These are phyloP conservation scores for Brachionus asplanchnoidis DNA, from an alignment of 1,140 invertebrate genomes.

Conservation along the genomic window DNA sequence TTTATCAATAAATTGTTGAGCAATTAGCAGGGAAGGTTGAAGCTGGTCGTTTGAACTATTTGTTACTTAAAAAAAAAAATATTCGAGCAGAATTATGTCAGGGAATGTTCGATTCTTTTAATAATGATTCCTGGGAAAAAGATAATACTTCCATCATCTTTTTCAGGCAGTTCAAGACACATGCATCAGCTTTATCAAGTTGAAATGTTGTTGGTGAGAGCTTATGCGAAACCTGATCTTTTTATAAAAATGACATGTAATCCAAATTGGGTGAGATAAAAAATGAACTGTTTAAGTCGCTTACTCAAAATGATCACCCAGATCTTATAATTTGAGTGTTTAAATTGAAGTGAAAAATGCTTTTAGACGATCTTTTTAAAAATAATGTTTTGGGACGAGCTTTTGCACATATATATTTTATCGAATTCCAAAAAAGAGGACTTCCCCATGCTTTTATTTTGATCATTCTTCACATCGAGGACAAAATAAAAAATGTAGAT, in stretches of 20 bases:
- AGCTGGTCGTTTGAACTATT: slow-evolving; percentile 47
- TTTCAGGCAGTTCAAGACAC: background rate
- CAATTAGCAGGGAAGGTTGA: slow-evolving; percentile 46
- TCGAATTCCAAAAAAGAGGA: slow-evolving; percentile 61
- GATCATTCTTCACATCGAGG: slow-evolving; percentile 50
- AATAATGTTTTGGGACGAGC: slow-evolving; percentile 50
- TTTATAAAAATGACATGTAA: slow-evolving; percentile 50
- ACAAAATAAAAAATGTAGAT: slow-evolving; percentile 34
- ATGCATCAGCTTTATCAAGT: slow-evolving; percentile 43
- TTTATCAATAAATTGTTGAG: background rate
- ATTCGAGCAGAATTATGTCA: background rate
- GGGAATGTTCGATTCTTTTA: background rate
- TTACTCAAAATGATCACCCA: slow-evolving; percentile 51
- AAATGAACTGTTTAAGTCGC: slow-evolving; percentile 46
- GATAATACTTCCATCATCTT: slow-evolving; percentile 17
- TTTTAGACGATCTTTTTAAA: slow-evolving; percentile 56
- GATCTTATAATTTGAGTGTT: slow-evolving; percentile 59
- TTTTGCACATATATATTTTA: slow-evolving; percentile 51
- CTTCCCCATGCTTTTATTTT: slow-evolving; percentile 60
- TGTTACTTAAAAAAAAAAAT: background rate
- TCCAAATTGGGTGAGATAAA: slow-evolving; percentile 52
- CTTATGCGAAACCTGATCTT: slow-evolving; percentile 43
- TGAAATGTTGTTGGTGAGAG: slow-evolving; percentile 43
- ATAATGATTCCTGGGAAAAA: background rate
- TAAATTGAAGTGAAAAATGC: slow-evolving; percentile 56